A percentile compares a stretch with the other conserved stretches of the same genome.
Evolutionary conservation across 2,113 vertebrate species (phyloP).

Genomic region (Octodon degus): DNA sequence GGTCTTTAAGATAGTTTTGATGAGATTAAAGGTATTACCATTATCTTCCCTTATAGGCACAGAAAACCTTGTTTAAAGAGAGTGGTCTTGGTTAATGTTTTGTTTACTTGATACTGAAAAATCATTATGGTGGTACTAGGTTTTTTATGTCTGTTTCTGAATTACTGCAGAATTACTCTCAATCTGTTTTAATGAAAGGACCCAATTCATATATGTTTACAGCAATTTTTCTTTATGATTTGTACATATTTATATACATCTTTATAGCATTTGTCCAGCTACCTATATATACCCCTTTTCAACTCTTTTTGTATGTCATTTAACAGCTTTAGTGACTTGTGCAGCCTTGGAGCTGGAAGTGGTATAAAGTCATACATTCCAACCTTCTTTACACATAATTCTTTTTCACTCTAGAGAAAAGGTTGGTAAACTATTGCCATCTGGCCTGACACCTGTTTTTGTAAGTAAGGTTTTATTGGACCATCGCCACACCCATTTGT

Average conservation of each 20-base stretch:
- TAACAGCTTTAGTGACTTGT: conserved; percentile 55
- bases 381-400: conserved; percentile 2
- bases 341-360: background rate
- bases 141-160: conserved; percentile 11
- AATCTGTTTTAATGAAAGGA: background rate
- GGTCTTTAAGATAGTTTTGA: background rate
- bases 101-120: background rate
- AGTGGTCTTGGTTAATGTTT: background rate
- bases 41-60: background rate
- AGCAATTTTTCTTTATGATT: conserved; percentile 38
- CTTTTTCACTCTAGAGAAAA: conserved; percentile 29
- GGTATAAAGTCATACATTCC: background rate
- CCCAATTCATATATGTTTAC: background rate
- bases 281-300: background rate
- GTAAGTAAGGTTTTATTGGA: conserved; percentile 53
- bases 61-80: background rate
- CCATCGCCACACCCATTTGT: background rate
- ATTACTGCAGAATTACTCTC: background rate
- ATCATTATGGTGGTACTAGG: background rate
- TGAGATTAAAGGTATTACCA: background rate
- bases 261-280: background rate
- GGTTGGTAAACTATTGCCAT: conserved; percentile 26
- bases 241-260: background rate
- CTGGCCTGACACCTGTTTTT: conserved; percentile 60
- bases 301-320: background rate